Percentiles rank a stretch among this genome's conserved stretches.
Conservation (phyloP, 2,797 vertebrate species). For the Xiphorhynchus erythropygius region DNA sequence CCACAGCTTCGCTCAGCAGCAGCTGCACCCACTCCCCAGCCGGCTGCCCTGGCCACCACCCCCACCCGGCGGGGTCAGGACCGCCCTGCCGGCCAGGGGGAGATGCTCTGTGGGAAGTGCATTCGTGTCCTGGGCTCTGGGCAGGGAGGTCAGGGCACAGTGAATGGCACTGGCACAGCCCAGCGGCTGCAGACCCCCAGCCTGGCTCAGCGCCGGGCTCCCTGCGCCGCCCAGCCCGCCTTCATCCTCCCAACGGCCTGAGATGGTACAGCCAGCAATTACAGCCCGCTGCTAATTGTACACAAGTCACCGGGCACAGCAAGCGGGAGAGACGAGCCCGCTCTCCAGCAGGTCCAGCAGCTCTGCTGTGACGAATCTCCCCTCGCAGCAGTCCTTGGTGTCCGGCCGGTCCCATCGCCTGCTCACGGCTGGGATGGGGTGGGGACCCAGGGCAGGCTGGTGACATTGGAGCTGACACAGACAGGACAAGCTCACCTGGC, state of each 20-base stretch:
- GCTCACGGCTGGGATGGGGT: fast-evolving
- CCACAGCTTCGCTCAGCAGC: neutral
- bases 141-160: neutral
- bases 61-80: fast-evolving
- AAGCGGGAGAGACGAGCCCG: fast-evolving
- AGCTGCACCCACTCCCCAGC: neutral
- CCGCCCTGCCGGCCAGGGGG: fast-evolving
- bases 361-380: neutral
- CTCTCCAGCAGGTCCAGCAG: neutral
- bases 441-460: neutral
- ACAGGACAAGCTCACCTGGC: neutral
- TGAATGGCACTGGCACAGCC: fast-evolving
- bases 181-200: neutral
- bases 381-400: fast-evolving
- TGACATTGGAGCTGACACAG: neutral
- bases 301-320: neutral
- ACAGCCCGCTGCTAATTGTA: neutral
- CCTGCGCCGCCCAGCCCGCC: fast-evolving
- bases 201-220: neutral
- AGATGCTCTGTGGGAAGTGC: neutral
- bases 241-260: neutral
- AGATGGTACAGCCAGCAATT: neutral
- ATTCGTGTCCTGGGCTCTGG: neutral
- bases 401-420: fast-evolving
- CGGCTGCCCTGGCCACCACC: fast-evolving